These are phyloP conservation scores for Diaphora mendica DNA, from an alignment of 2,888 invertebrate genomes.

Conservation along the genomic window DNA sequence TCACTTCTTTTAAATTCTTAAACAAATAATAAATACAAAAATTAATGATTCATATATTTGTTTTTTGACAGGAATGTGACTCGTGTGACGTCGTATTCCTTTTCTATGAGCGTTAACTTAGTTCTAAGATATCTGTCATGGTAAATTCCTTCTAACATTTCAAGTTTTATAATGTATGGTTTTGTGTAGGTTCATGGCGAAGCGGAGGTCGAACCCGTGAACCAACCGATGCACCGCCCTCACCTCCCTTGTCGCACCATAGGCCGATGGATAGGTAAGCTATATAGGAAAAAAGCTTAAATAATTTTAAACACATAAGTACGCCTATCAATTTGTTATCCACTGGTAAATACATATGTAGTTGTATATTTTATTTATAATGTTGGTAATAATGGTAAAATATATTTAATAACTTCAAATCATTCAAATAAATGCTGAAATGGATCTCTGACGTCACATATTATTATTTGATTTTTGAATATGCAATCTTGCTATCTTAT, in stretches of 20 bases:
- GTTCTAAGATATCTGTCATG: neutral
- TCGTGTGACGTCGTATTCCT: too few species aligned
- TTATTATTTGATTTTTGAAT: too few species aligned
- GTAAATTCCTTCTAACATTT: neutral
- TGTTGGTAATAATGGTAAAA: neutral
- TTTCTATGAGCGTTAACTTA: too few species aligned
- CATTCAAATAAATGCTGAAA: too few species aligned
- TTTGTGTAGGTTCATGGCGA: conserved; percentile 74
- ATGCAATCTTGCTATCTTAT: too few species aligned
- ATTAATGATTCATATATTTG: too few species aligned
- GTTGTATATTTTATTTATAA: neutral
- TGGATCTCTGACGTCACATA: too few species aligned
- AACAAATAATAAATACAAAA: too few species aligned
- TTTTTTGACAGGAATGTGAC: too few species aligned
- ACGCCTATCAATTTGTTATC: too few species aligned
- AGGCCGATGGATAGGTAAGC: conserved; percentile 77
- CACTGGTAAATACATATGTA: too few species aligned
- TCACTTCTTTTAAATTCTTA: too few species aligned
- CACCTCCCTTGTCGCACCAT: conserved; percentile 66
- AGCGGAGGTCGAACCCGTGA: conserved; percentile 51
- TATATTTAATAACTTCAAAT: neutral
- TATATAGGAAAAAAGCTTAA: neutral
- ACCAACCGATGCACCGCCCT: conserved; percentile 69
- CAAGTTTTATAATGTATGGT: neutral
- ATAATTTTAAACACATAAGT: neutral